Conservation (phyloP, 2,113 vertebrate genomes). For the Marcusenius ussheri region DNA sequence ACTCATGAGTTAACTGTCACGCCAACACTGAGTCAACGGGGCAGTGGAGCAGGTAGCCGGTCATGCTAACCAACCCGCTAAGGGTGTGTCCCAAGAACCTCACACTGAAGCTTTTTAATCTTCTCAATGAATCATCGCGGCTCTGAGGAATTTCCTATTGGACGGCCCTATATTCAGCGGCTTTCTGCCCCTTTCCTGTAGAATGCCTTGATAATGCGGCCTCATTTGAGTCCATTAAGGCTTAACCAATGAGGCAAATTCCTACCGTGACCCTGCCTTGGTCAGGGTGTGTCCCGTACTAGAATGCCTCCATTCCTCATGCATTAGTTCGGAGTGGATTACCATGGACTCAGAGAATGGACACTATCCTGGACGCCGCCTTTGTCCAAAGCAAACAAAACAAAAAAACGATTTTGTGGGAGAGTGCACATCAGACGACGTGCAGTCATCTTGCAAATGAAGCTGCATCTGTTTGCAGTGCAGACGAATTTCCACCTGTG, state of each 20-base stretch:
- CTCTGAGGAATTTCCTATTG: conserved; percentile 3
- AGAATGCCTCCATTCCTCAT: neutral
- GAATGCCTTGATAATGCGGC: neutral
- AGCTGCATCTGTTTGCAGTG: neutral
- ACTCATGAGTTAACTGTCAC: neutral
- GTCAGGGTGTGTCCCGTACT: neutral
- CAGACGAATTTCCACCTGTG: neutral
- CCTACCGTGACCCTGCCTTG: neutral
- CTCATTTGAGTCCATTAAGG: conserved; percentile 9
- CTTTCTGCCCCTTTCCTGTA: neutral
- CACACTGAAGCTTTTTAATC: neutral
- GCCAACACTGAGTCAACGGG: neutral
- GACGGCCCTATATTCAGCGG: neutral
- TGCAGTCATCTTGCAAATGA: neutral
- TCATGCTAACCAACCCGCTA: neutral
- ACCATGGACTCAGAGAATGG: neutral
- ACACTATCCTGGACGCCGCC: neutral
- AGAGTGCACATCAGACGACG: neutral
- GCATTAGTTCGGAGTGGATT: neutral
- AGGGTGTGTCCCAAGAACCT: neutral
- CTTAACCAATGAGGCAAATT: conserved; percentile 13
- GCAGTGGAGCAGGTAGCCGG: neutral
- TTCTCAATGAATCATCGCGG: conserved; percentile 16
- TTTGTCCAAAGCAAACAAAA: neutral
- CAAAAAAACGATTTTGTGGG: neutral